Percentiles rank a stretch among this genome's conserved stretches.
These are phyloP conservation scores for Lamellibrachia satsuma DNA, from an alignment of 2,888 invertebrate genomes.

Conservation along the genomic window DNA sequence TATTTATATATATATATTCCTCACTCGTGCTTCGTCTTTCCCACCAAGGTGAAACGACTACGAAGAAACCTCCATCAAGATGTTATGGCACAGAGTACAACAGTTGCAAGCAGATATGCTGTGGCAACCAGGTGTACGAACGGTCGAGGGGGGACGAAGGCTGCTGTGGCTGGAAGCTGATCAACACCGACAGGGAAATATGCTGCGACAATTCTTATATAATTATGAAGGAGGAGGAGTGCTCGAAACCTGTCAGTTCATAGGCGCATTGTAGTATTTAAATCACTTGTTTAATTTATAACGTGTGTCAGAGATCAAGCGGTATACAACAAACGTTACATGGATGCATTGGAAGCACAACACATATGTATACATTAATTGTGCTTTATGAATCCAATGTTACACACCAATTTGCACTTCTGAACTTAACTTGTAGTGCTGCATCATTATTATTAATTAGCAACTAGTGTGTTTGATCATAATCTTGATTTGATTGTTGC, in stretches of 20 bases:
- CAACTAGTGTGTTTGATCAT: no score
- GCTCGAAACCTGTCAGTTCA: neutral
- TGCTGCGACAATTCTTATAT: neutral
- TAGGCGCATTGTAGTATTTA: neutral
- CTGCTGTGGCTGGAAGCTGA: neutral
- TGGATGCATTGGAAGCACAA: no score
- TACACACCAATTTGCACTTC: no score
- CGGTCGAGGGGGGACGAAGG: neutral
- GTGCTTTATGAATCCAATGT: no score
- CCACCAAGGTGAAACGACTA: neutral
- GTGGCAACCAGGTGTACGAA: neutral
- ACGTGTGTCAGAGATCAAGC: no score
- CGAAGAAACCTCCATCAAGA: neutral
- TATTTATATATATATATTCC: neutral
- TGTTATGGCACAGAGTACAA: neutral
- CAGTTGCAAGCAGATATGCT: neutral
- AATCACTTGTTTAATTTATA: neutral
- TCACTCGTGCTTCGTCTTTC: no score
- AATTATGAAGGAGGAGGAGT: neutral
- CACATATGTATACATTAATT: no score
- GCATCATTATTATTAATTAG: no score
- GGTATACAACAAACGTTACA: no score
- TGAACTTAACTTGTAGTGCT: no score
- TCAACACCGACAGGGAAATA: neutral
- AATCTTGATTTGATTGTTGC: no score